These are phyloP conservation scores for Zosterops pallidus DNA, from an alignment of 2,113 vertebrate species.

Conservation along the genomic window DNA sequence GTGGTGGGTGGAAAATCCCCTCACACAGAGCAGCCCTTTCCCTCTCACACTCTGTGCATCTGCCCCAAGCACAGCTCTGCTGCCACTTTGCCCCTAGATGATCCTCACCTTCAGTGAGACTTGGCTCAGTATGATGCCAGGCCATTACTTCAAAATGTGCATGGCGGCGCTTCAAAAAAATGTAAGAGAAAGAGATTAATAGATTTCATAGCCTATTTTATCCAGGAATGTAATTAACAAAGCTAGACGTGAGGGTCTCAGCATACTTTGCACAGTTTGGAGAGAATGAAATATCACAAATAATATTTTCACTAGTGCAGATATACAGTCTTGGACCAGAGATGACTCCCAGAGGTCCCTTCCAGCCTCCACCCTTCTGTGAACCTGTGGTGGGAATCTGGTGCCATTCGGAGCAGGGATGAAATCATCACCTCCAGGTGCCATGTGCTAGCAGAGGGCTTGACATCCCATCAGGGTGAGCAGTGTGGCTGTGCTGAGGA, in stretches of 20 bases:
- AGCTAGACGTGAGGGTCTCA: not conserved
- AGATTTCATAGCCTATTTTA: not conserved
- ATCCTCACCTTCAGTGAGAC: not conserved
- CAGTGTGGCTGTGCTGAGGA: not conserved
- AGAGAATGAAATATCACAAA: not conserved
- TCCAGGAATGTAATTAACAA: not conserved
- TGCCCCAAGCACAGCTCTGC: not conserved
- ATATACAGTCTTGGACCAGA: not conserved
- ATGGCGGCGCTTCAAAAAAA: not conserved
- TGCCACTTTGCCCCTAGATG: not conserved
- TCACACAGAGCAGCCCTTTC: not conserved
- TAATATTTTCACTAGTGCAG: not conserved
- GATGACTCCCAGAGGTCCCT: not conserved
- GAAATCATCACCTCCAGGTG: too few relatives aligned
- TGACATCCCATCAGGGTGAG: not conserved
- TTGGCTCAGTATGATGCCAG: not conserved
- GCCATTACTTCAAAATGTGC: not conserved
- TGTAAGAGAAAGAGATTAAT: not conserved
- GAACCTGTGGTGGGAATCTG: not conserved
- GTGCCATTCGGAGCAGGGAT: not conserved
- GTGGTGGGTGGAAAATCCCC: rapidly evolving
- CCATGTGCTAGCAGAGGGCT: rapidly evolving
- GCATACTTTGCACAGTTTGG: not conserved
- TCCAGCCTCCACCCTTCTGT: not conserved
- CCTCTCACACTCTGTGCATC: not conserved